A percentile compares a stretch with the other conserved stretches of the same genome.
Evolutionary conservation across 1,140 invertebrate genomes (phyloP).

Genomic region (Lepidurus apus): DNA sequence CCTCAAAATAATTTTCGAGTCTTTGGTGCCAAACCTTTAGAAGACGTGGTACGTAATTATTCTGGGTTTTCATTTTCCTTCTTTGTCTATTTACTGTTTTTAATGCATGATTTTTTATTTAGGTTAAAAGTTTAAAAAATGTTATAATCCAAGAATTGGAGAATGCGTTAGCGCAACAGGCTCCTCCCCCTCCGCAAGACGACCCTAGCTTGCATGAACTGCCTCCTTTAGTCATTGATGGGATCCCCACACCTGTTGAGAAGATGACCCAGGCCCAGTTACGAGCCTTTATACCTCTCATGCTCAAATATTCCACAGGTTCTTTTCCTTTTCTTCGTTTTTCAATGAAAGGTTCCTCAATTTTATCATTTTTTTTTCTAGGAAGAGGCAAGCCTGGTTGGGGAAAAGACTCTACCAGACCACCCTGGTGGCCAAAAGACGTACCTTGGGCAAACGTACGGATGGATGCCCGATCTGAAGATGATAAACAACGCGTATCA

Average conservation of each 20-base stretch:
- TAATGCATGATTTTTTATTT: not conserved
- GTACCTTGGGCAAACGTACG: conserved; percentile 95
- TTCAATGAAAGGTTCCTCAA: not conserved
- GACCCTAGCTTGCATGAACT: conserved; percentile 90
- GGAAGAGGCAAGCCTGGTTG: conserved; percentile 94
- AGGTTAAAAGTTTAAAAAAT: conserved; percentile 75
- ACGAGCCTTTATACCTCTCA: conserved; percentile 91
- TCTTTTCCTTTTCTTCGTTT: not conserved
- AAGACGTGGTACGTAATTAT: conserved; percentile 72
- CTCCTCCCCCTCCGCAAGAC: conserved; percentile 83
- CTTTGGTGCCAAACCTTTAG: conserved; percentile 92
- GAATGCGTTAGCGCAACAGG: conserved; percentile 83
- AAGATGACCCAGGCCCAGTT: conserved; percentile 98
- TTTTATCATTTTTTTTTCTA: too few species aligned
- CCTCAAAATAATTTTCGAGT: conserved; percentile 92
- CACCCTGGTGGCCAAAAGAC: conserved; percentile 96
- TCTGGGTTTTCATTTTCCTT: not conserved
- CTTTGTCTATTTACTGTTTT: not conserved
- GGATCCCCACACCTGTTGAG: conserved; percentile 94
- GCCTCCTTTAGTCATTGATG: conserved; percentile 92
- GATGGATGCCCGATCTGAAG: conserved; percentile 92
- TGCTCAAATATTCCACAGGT: conserved; percentile 94
- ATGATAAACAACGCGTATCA: conserved; percentile 96
- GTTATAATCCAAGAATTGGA: conserved; percentile 94
- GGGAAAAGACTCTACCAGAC: conserved; percentile 90